Evolutionary conservation across 2,888 invertebrate species (phyloP), one percentile per base, ranked within the genome.

Genomic region (Pimpla rufipes): DNA sequence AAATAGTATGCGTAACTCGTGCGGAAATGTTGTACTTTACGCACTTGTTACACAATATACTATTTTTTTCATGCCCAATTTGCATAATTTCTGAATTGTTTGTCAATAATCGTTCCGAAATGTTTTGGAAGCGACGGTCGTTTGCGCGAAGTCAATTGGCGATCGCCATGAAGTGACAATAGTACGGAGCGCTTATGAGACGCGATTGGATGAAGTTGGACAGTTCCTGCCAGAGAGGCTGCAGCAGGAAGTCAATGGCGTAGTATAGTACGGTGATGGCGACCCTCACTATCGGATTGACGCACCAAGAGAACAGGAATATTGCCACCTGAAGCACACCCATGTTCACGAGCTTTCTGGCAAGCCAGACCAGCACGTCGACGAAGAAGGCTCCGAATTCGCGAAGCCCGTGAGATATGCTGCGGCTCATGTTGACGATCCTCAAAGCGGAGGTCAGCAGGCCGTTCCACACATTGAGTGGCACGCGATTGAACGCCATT

Each of bases 401-500:
- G 1, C 55, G 45, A 11, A 47, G 2, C 0, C 67, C 8, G 6
- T 70, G 62, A 0, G 0, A 2, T 0, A 80, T 55, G 0, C 21
- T 57, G 10, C 1, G 3, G 23, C 45, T 37, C 75, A 55, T 75
- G 2, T 18, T 64, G 11, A 21, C 37, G 3, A 81, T 75, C 21
- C 45, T 62, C 8, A 75, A n/a, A 0, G 70, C n/a, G 1, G 29
- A 1, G 0, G 3, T 21, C 16, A 81, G 21, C 0, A 76, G 16
- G 0, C 13, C n/a, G 0, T 76, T 7, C 80, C 80, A 81, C 2
- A 81, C 37, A 1, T 3, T 0, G 35, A 75, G 13, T 2, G 80
- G 75, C 3, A 81, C 21, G 0, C 55, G 52, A 64, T 75, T 70
- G 45, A 75, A 81, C n/a, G 80, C 62, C 11, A 75, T 8, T 5